A percentile compares a stretch with the other conserved stretches of the same genome.
Evolutionary conservation across 2,888 invertebrate species (phyloP).

Genomic region (Atrina japonica): DNA sequence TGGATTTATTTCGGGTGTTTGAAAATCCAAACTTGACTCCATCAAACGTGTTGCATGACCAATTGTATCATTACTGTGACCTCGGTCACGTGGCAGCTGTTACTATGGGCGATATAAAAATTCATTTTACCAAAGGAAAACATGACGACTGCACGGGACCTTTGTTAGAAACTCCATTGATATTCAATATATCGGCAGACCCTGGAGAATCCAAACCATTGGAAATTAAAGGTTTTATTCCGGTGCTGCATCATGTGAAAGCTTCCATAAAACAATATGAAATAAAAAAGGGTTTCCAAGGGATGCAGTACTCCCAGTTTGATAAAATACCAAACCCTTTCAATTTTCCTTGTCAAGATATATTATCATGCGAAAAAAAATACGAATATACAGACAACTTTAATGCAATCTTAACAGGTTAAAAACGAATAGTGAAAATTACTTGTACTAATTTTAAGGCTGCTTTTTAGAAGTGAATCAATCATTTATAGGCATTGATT

Average conservation of each 20-base stretch:
- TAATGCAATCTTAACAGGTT: conserved; percentile 22
- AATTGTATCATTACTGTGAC: conserved; percentile 40
- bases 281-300: conserved; percentile 4
- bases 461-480: too few species aligned
- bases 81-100: conserved; percentile 33
- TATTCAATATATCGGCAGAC: conserved; percentile 40
- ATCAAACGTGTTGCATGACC: conserved; percentile 30
- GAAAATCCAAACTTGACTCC: conserved; percentile 28
- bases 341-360: conserved; percentile 28
- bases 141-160: conserved; percentile 32
- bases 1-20: conserved; percentile 32
- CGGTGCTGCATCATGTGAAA: conserved; percentile 23
- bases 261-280: conserved; percentile 29
- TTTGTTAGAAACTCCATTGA: conserved; percentile 16
- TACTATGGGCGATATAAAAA: conserved; percentile 37
- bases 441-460: too few species aligned
- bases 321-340: conserved; percentile 37
- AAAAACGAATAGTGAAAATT: too few species aligned
- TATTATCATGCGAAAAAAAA: conserved; percentile 26
- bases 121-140: conserved; percentile 30
- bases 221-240: conserved; percentile 16
- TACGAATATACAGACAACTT: conserved; percentile 24
- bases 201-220: conserved; percentile 39
- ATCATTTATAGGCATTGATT: too few species aligned
- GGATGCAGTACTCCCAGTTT: conserved; percentile 26